phyloP scores from a whole-genome alignment of 2,888 invertebrate genomes.

The Drosophila formosana region DNA sequence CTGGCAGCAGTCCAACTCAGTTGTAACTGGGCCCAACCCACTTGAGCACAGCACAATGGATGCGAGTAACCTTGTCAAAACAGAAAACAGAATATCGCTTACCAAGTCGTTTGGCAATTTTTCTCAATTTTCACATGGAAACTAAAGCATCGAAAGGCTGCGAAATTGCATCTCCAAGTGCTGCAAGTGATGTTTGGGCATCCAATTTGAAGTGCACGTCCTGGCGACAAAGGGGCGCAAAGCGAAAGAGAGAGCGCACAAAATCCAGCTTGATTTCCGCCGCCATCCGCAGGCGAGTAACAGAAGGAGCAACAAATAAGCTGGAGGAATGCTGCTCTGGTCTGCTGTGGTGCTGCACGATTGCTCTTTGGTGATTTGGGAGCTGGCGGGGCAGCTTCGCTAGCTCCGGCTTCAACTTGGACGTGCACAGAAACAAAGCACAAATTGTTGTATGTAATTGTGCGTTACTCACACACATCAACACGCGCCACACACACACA shows the following conservation, averaged over 20 bases:
- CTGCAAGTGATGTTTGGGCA: conserved; percentile 67
- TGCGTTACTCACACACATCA: conserved; percentile 73
- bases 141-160: conserved; percentile 53
- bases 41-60: conserved; percentile 45
- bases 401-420: conserved; percentile 20
- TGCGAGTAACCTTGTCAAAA: conserved; percentile 59
- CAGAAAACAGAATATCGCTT: conserved; percentile 78
- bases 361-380: conserved; percentile 79
- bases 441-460: conserved; percentile 82
- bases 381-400: conserved; percentile 16
- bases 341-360: conserved; percentile 61
- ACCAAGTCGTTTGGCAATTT: conserved; percentile 82
- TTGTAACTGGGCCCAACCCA: conserved; percentile 48
- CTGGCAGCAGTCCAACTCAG: conserved; percentile 72
- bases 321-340: conserved; percentile 18
- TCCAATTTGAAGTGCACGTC: conserved; percentile 72
- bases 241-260: neutral
- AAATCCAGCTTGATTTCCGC: conserved; percentile 46
- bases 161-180: conserved; percentile 54
- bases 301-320: conserved; percentile 30
- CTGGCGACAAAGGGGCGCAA: neutral
- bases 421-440: conserved; percentile 74
- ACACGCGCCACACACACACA: conserved; percentile 42
- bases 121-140: conserved; percentile 81
- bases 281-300: conserved; percentile 22